A percentile compares a stretch with the other conserved stretches of the same genome.
Evolutionary conservation across 2,888 invertebrate species (phyloP).

Genomic region (Eupithecia insigniata): DNA sequence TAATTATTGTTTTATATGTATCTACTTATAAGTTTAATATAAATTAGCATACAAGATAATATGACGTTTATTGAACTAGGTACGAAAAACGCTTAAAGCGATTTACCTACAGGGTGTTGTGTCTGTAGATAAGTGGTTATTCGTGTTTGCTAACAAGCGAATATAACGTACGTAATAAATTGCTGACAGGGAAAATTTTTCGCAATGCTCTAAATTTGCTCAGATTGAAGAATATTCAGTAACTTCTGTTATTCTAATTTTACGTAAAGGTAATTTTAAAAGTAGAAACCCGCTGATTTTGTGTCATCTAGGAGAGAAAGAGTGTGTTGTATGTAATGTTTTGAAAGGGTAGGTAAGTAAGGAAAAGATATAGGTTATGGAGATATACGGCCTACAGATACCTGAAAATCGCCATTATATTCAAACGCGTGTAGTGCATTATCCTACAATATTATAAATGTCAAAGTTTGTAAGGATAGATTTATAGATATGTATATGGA

Average conservation of each 20-base stretch:
- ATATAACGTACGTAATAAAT: not conserved
- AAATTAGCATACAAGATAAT: conserved; percentile 34
- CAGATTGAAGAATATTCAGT: not conserved
- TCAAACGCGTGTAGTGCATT: too few relatives aligned
- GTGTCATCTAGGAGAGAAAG: not conserved
- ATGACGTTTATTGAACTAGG: conserved; percentile 19
- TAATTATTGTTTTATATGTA: conserved; percentile 20
- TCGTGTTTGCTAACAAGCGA: not conserved
- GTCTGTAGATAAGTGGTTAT: conserved; percentile 27
- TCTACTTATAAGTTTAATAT: not conserved
- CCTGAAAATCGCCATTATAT: not conserved
- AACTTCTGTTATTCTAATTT: not conserved
- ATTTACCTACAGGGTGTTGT: conserved; percentile 25
- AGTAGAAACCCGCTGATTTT: not conserved
- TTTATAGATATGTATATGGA: too few relatives aligned
- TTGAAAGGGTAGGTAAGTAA: too few relatives aligned
- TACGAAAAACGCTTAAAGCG: conserved; percentile 18
- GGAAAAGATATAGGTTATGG: too few relatives aligned
- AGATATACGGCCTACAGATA: too few relatives aligned
- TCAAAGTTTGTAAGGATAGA: too few relatives aligned
- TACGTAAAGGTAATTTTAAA: not conserved
- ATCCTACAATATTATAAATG: too few relatives aligned
- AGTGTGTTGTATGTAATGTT: not conserved
- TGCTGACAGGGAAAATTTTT: not conserved
- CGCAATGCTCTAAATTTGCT: too few relatives aligned